Evolutionary conservation across 2,888 invertebrate species (phyloP).

Genomic region (Emesis russula): DNA sequence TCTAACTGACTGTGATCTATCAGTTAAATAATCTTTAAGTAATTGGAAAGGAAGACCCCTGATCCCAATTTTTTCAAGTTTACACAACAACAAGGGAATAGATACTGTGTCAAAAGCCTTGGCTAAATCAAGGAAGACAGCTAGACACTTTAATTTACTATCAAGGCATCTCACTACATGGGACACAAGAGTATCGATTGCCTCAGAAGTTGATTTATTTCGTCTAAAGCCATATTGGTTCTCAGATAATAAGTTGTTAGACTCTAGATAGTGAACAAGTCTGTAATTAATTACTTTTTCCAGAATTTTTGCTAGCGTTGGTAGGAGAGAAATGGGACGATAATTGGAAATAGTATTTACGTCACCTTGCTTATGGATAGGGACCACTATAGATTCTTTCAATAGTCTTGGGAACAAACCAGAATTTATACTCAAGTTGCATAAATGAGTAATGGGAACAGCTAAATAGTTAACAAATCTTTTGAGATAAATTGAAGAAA

Average conservation of each 20-base stretch:
- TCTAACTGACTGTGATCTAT: conserved; percentile 5
- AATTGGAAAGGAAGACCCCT: not conserved
- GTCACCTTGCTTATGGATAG: conserved; percentile 1
- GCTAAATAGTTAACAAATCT: not conserved
- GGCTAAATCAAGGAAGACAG: conserved; percentile 24
- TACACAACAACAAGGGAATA: not conserved
- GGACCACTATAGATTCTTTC: conserved; percentile 1
- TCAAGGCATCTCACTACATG: conserved; percentile 1
- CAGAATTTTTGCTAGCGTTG: conserved; percentile 9
- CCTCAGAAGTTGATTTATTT: not conserved
- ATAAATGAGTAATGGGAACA: not conserved
- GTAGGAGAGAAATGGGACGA: not conserved
- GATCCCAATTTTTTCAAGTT: conserved; percentile 9
- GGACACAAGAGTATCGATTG: not conserved
- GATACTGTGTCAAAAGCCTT: conserved; percentile 5
- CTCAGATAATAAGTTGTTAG: not conserved
- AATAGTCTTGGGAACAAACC: not conserved
- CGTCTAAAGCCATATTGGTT: conserved; percentile 24
- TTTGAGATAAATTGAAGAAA: not conserved
- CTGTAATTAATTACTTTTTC: conserved; percentile 18
- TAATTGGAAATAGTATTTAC: conserved; percentile 11
- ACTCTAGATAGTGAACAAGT: not conserved
- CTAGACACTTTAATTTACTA: not conserved
- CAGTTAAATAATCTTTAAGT: not conserved
- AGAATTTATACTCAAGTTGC: not conserved